phyloP scores from a whole-genome alignment of 1,140 invertebrate genomes.

The Thaumatotibia leucotreta region DNA sequence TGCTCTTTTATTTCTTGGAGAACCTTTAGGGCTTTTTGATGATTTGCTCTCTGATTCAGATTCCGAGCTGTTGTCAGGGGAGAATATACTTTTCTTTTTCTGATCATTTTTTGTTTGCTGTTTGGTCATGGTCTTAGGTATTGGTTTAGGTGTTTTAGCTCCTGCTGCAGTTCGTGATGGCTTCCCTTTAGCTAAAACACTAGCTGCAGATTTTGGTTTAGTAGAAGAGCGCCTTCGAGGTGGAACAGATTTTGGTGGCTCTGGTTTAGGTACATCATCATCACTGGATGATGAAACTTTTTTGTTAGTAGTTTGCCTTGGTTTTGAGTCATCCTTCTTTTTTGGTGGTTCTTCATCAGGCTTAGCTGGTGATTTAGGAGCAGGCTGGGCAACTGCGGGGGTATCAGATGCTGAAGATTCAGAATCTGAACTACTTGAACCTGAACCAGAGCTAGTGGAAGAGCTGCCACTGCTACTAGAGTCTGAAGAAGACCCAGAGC shows the following conservation, averaged over 20 bases:
- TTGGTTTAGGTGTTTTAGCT: conserved; percentile 60
- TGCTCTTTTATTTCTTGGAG: conserved; percentile 50
- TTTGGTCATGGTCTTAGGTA: conserved; percentile 37
- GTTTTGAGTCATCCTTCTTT: conserved; percentile 75
- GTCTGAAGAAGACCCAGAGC: conserved; percentile 80
- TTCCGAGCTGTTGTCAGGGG: conserved; percentile 88
- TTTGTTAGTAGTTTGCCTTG: conserved; percentile 45
- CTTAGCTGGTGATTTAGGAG: conserved; percentile 60
- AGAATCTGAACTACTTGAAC: conserved; percentile 81
- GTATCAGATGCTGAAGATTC: conserved; percentile 73
- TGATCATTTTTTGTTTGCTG: conserved; percentile 45
- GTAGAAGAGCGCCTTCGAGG: conserved; percentile 55
- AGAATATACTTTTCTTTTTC: conserved; percentile 90
- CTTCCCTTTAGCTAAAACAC: conserved; percentile 21
- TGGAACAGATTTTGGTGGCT: conserved; percentile 49
- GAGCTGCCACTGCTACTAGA: conserved; percentile 83
- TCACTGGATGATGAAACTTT: conserved; percentile 69
- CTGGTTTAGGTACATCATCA: conserved; percentile 54
- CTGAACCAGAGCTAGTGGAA: conserved; percentile 82
- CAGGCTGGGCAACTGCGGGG: conserved; percentile 32
- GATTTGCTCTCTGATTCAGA: conserved; percentile 78
- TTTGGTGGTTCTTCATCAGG: conserved; percentile 64
- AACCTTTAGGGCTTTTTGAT: conserved; percentile 53
- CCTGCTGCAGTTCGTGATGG: conserved; percentile 53
- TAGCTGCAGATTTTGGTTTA: conserved; percentile 54